Evolutionary conservation across 2,113 vertebrate species (phyloP).

Genomic region (Prolemur simus): DNA sequence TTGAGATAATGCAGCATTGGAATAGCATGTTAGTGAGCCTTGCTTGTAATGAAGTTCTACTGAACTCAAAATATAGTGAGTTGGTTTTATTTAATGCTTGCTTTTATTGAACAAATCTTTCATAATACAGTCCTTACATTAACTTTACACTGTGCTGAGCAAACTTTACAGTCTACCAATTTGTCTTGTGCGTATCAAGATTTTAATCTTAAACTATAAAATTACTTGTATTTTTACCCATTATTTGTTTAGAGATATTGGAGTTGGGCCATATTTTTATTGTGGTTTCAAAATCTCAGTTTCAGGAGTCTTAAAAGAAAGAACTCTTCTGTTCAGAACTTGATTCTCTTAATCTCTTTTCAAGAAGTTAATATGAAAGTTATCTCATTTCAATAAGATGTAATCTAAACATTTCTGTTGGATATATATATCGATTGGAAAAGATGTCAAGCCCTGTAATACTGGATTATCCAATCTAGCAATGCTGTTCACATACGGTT

Average conservation of each 20-base stretch:
- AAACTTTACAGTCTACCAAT: background rate
- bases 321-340: background rate
- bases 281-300: slow-evolving; percentile 8
- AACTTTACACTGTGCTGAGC: background rate
- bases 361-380: background rate
- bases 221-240: background rate
- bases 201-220: slow-evolving; percentile 47
- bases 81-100: slow-evolving; percentile 21
- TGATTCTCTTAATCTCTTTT: background rate
- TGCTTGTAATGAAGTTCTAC: slow-evolving; percentile 38
- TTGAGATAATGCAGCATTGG: background rate
- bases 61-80: background rate
- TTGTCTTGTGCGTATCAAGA: slow-evolving; percentile 17
- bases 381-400: slow-evolving; percentile 22
- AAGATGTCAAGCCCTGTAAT: background rate
- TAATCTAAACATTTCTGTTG: background rate
- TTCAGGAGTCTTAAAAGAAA: slow-evolving; percentile 36
- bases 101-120: slow-evolving; percentile 33
- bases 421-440: background rate
- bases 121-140: background rate
- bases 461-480: background rate
- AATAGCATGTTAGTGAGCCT: background rate
- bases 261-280: background rate
- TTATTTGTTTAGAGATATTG: slow-evolving; percentile 14
- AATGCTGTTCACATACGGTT: background rate